phyloP scores from a whole-genome alignment of 1,140 invertebrate genomes.

The Euglossa dilemma region DNA sequence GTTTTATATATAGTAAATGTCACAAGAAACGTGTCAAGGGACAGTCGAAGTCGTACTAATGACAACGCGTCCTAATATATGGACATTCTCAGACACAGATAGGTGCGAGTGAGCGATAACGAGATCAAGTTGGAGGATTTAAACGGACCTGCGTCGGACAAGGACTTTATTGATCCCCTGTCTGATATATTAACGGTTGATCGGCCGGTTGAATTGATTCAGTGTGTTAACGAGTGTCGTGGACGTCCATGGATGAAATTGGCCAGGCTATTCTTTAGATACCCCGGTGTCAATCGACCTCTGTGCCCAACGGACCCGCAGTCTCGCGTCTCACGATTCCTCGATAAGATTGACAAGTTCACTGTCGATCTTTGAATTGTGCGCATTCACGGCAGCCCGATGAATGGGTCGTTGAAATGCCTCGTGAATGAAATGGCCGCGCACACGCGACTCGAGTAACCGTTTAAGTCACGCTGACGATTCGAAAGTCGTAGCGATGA shows the following conservation, averaged over 20 bases:
- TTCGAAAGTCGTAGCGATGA: too few species aligned
- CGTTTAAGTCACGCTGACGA: too few species aligned
- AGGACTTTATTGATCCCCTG: background rate
- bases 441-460: too few species aligned
- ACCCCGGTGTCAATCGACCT: background rate
- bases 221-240: constrained; percentile 3
- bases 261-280: background rate
- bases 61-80: too few species aligned
- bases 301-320: background rate
- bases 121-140: background rate
- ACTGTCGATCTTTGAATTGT: background rate
- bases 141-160: too few species aligned
- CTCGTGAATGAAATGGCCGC: background rate
- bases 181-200: constrained; percentile 1
- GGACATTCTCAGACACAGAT: too few species aligned
- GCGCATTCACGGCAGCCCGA: background rate
- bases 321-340: background rate
- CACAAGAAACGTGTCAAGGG: too few species aligned
- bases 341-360: background rate
- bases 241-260: background rate
- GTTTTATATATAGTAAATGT: too few species aligned
- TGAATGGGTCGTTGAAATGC: background rate
- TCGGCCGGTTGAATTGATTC: background rate
- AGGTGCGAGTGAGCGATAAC: too few species aligned
- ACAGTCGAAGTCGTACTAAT: too few species aligned